These are phyloP conservation scores for Diorhabda elongata DNA, from an alignment of 1,140 invertebrate species.

Conservation along the genomic window DNA sequence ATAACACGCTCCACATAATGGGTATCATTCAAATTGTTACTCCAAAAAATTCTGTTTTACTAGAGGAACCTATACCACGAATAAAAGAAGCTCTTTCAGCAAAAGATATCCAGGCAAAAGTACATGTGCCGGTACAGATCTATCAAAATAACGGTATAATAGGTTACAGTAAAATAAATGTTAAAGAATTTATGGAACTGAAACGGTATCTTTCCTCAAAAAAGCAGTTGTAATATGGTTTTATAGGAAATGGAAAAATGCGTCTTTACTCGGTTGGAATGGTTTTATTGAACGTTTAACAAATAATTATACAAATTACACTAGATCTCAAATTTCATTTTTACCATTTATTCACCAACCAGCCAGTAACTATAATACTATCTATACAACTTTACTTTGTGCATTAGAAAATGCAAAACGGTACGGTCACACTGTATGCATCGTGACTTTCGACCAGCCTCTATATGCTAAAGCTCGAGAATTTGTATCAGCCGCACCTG, in stretches of 20 bases:
- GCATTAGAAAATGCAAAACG: conserved; percentile 36
- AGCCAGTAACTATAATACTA: conserved; percentile 41
- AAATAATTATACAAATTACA: conserved; percentile 29
- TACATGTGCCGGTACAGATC: too few relatives aligned
- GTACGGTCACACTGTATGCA: conserved; percentile 27
- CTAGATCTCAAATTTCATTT: too few relatives aligned
- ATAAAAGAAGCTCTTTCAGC: too few relatives aligned
- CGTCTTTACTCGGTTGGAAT: conserved; percentile 32
- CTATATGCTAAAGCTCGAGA: conserved; percentile 48
- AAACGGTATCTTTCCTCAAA: conserved; percentile 20
- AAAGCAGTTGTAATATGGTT: conserved; percentile 31
- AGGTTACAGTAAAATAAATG: too few relatives aligned
- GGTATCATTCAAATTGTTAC: too few relatives aligned
- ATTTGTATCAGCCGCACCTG: conserved; percentile 41
- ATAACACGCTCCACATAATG: too few relatives aligned
- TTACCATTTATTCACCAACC: conserved; percentile 46
- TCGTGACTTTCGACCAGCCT: conserved; percentile 46
- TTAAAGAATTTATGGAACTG: too few relatives aligned
- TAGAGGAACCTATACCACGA: too few relatives aligned
- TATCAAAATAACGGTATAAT: too few relatives aligned
- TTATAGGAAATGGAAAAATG: conserved; percentile 29
- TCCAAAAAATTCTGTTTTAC: too few relatives aligned
- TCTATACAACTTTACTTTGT: too few relatives aligned
- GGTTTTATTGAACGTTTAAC: conserved; percentile 35
- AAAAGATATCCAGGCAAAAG: too few relatives aligned